phyloP scores from a whole-genome alignment of 30 jellyfish, hydroid and myxozoan genomes.

The Clytia hemisphaerica region DNA sequence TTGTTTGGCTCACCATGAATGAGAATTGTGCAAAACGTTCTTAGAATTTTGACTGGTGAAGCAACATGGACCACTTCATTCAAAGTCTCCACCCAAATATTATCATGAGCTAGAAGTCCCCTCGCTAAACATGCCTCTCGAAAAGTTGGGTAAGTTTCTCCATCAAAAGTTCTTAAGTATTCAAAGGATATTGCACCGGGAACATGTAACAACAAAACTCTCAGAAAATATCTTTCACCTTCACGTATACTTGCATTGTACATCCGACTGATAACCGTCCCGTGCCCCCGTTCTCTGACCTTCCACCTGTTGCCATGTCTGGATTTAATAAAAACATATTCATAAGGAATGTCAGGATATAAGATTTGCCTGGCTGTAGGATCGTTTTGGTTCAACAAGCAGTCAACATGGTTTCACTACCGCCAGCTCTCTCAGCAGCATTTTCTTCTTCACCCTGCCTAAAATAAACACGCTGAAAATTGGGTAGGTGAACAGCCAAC shows the following conservation, averaged over 20 bases:
- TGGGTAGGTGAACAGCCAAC: conserved; percentile 43
- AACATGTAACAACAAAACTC: too few relatives aligned
- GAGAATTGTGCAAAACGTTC: too few relatives aligned
- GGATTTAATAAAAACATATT: conserved; percentile 5
- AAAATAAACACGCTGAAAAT: conserved; percentile 10
- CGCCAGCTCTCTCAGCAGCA: conserved; percentile 18
- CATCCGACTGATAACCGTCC: too few relatives aligned
- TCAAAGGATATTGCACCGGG: conserved; percentile 48
- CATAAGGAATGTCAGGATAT: conserved; percentile 43
- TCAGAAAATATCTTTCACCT: too few relatives aligned
- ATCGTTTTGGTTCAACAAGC: conserved; percentile 29
- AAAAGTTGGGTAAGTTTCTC: conserved; percentile 20
- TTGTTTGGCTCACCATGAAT: too few relatives aligned
- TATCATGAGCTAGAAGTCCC: too few relatives aligned
- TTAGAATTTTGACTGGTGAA: too few relatives aligned
- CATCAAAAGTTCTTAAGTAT: conserved; percentile 35
- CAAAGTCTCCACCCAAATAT: too few relatives aligned
- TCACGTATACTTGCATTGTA: too few relatives aligned
- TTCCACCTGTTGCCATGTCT: conserved; percentile 25
- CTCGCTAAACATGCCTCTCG: too few relatives aligned
- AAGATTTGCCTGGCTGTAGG: conserved; percentile 21
- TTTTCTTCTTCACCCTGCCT: conserved; percentile 19
- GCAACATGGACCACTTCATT: too few relatives aligned
- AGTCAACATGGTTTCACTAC: conserved; percentile 6
- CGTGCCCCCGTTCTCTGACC: background rate